Base-by-base conservation (phyloP, 2,113 vertebrate genomes). In the Maccullochella peelii region DNA sequence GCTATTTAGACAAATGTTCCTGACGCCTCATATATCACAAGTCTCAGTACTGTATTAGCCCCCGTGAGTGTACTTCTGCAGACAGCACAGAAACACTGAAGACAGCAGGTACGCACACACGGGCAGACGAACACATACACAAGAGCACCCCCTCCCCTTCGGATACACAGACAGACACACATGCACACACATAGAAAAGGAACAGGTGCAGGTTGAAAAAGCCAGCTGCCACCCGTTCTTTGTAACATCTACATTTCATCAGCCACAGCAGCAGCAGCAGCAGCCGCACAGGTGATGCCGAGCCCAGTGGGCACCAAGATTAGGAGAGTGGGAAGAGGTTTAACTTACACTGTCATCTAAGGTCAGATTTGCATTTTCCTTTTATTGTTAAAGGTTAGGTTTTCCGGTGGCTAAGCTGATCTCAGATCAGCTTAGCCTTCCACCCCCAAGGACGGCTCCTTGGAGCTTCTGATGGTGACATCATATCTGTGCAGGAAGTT, bases 331-430 rank as follows among this genome's bases (percentile, higher is more conserved):
- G 75, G 82, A 89, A 82, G 80, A 88, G 90, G 62, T 92, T 90
- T 92, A 91, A 91, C 91, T 86, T 87, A 78, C 63, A 83, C 91
- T 88, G 87, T 90, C 85, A 93, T 92, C 91, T 90, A 90, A 93
- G 93, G 93, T 94, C 92, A 93, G 88, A 94, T 94, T 93, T 92
- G 90, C 93, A 94, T 94, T 93, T 93, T 82, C 76, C 85, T 90
- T 94, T 93, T 80, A 87, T 90, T 91, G 89, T 90, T 89, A 94
- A 94, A 94, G 94, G 94, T 94, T 93, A 94, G 78, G 61, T 74
- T 83, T 91, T 92, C 80, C 78, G 81, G 82, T 67, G 84, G 89
- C 78, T 91, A 91, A 91, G 93, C 92, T 86, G 87, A 93, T 93
- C 86, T 84, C 76, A 92, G 91, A 92, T 93, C 87, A 92, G 80